Percentiles rank a stretch among this genome's conserved stretches.
These are phyloP conservation scores for Globia sparganii DNA, from an alignment of 2,888 invertebrate species.

Conservation along the genomic window DNA sequence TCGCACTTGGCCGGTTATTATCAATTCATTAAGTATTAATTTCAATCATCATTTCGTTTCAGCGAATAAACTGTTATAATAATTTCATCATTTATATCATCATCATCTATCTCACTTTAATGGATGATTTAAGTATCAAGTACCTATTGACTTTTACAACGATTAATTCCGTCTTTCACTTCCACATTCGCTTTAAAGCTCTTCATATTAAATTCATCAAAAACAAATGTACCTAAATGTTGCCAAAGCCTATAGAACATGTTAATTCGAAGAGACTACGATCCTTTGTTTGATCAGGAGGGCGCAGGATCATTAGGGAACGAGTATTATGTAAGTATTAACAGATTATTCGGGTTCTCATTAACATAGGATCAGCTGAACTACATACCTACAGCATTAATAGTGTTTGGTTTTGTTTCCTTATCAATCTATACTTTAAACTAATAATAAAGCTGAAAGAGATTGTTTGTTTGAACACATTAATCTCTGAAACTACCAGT, in stretches of 20 bases:
- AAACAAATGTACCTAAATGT: conserved; percentile 12
- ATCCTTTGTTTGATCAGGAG: conserved; percentile 48
- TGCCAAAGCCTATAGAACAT: conserved; percentile 16
- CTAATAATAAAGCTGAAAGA: background rate
- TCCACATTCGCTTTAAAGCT: background rate
- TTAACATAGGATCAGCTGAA: conserved; percentile 28
- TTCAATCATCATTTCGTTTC: background rate
- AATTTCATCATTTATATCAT: background rate
- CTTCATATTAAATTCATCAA: conserved; percentile 10
- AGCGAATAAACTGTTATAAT: background rate
- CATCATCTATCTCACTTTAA: background rate
- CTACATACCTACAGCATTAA: background rate
- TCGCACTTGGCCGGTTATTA: too few species aligned
- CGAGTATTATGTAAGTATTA: conserved; percentile 33
- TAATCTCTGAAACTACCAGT: too few species aligned
- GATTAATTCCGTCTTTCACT: background rate
- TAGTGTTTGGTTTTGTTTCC: conserved; percentile 3
- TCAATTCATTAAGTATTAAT: too few species aligned
- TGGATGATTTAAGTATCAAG: background rate
- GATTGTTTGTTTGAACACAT: too few species aligned
- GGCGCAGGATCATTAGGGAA: conserved; percentile 25
- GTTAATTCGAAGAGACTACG: conserved; percentile 22
- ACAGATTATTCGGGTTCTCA: conserved; percentile 39
- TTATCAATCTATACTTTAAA: background rate
- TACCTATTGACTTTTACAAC: background rate